A percentile compares a stretch with the other conserved stretches of the same genome.
Evolutionary conservation across 1,140 invertebrate genomes (phyloP).

Genomic region (Pseudomyrmex sp.): DNA sequence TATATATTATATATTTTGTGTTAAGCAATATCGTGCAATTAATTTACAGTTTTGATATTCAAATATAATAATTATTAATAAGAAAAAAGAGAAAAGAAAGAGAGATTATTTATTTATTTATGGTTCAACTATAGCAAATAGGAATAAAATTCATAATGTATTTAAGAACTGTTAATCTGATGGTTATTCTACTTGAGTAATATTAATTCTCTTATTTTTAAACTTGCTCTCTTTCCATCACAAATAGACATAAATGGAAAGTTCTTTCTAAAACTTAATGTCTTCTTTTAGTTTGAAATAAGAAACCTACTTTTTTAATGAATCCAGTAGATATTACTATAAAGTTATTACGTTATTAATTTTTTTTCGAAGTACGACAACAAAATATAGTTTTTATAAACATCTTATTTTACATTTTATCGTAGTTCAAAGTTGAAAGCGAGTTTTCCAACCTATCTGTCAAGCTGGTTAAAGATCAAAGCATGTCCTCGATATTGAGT

Average conservation of each 20-base stretch:
- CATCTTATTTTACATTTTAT: constrained; percentile 56
- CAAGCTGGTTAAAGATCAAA: constrained; percentile 57
- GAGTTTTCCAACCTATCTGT: constrained; percentile 47
- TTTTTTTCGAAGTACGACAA: constrained; percentile 35
- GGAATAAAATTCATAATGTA: constrained; percentile 10
- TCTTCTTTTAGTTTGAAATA: constrained; percentile 19
- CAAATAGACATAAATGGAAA: neutral
- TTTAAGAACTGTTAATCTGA: neutral
- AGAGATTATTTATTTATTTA: too few relatives aligned
- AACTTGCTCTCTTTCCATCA: constrained; percentile 7
- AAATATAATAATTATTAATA: neutral
- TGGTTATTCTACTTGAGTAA: constrained; percentile 12
- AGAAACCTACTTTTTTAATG: constrained; percentile 49
- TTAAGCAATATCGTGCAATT: too few relatives aligned
- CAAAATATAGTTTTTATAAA: constrained; percentile 3
- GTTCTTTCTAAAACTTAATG: constrained; percentile 24
- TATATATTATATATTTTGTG: too few relatives aligned
- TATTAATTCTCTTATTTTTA: constrained; percentile 55
- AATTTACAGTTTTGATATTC: too few relatives aligned
- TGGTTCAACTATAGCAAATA: neutral
- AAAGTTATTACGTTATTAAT: constrained; percentile 48
- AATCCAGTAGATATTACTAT: constrained; percentile 31
- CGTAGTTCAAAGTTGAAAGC: constrained; percentile 48
- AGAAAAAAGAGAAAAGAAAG: neutral
- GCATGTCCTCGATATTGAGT: constrained; percentile 56